Evolutionary conservation across 2,888 invertebrate species (phyloP).

Genomic region (Plagiodera versicolora): DNA sequence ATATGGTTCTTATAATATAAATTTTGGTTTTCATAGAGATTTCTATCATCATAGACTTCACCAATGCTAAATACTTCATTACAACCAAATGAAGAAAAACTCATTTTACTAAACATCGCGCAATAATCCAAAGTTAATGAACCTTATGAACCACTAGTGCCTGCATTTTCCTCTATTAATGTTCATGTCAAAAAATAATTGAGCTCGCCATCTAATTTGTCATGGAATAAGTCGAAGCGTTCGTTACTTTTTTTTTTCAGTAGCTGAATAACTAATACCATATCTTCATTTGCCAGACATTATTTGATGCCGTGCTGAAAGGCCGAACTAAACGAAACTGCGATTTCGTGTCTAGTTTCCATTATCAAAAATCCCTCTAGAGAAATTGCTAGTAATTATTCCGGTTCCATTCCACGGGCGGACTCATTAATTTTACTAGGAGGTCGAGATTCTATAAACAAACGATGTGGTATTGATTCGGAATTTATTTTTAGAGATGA

Average conservation of each 20-base stretch:
- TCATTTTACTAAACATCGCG: no score
- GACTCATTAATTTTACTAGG: background rate
- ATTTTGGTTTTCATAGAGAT: no score
- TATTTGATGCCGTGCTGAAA: background rate
- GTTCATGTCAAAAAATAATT: background rate
- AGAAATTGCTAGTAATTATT: background rate
- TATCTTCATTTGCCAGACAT: background rate
- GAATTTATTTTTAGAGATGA: no score
- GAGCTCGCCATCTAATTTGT: background rate
- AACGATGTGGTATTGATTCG: no score
- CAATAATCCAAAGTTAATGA: no score
- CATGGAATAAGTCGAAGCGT: background rate
- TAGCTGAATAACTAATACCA: background rate
- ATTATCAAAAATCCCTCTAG: background rate
- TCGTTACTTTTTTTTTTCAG: background rate
- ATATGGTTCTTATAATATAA: no score
- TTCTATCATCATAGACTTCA: no score
- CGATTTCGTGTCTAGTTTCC: background rate
- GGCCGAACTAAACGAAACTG: background rate
- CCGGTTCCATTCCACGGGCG: background rate
- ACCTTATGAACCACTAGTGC: no score
- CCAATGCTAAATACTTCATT: no score
- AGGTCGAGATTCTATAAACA: background rate
- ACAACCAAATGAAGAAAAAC: no score
- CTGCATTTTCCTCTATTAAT: background rate